Evolutionary conservation across 2,113 vertebrate genomes (phyloP).

Genomic region (Ophthalmolycus amberensis): DNA sequence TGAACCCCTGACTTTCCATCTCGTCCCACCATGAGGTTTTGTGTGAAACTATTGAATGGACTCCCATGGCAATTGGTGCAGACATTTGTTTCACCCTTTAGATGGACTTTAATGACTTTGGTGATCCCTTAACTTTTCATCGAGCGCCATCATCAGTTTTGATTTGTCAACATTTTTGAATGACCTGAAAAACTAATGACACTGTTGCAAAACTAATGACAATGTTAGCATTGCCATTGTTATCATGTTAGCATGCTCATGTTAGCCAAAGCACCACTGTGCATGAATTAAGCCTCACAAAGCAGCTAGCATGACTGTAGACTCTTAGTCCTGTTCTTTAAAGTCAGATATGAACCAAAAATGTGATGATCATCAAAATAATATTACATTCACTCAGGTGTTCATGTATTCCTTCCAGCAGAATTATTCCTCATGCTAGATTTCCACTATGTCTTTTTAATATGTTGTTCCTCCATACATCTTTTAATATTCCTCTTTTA

Average conservation of each 20-base stretch:
- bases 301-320: background rate
- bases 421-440: background rate
- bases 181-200: background rate
- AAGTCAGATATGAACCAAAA: constrained; percentile 9
- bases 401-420: background rate
- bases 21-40: background rate
- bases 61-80: background rate
- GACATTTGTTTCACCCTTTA: background rate
- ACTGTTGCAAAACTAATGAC: too few relatives aligned
- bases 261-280: too few relatives aligned
- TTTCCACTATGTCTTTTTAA: background rate
- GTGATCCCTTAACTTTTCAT: background rate
- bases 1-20: background rate
- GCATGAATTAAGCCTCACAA: background rate
- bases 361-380: background rate
- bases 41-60: background rate
- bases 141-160: background rate
- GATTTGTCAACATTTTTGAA: background rate
- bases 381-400: background rate
- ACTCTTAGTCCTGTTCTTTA: background rate
- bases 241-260: too few relatives aligned
- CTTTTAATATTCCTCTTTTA: constrained; percentile 9
- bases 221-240: background rate
- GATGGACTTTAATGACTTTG: background rate
- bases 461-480: background rate